phyloP scores from a whole-genome alignment of 2,888 invertebrate species.

The Campoletis raptor region DNA sequence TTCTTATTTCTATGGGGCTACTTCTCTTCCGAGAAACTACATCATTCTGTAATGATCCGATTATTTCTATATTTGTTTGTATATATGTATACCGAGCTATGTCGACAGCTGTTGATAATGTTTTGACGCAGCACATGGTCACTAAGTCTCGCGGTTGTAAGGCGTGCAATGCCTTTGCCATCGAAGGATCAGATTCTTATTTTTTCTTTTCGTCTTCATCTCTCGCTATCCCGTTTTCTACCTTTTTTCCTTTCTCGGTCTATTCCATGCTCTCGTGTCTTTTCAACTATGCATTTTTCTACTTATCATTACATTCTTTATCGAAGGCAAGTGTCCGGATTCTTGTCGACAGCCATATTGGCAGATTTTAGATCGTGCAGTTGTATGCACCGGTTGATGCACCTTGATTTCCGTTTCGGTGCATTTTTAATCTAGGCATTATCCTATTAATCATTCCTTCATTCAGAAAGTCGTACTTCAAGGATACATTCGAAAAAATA shows the following conservation, averaged over 20 bases:
- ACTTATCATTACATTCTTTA: conserved; percentile 61
- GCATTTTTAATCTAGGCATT: background rate
- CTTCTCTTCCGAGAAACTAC: conserved; percentile 50
- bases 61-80: conserved; percentile 11
- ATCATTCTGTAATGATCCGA: conserved; percentile 12
- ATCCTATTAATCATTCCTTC: background rate
- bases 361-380: conserved; percentile 23
- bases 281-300: conserved; percentile 39
- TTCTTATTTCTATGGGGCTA: conserved; percentile 1
- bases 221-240: background rate
- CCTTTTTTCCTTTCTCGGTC: conserved; percentile 3
- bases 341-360: conserved; percentile 43
- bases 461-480: background rate
- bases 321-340: conserved; percentile 47
- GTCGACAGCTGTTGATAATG: conserved; percentile 51
- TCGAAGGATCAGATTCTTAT: conserved; percentile 40
- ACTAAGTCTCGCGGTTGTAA: background rate
- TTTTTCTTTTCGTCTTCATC: conserved; percentile 15
- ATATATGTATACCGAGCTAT: conserved; percentile 11
- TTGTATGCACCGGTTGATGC: background rate
- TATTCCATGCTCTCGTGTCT: background rate
- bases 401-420: background rate
- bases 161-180: conserved; percentile 46
- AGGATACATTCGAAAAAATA: background rate
- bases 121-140: conserved; percentile 18